Conservation (phyloP, 1,140 invertebrate genomes). For the Leptestheria dahalacensis region DNA sequence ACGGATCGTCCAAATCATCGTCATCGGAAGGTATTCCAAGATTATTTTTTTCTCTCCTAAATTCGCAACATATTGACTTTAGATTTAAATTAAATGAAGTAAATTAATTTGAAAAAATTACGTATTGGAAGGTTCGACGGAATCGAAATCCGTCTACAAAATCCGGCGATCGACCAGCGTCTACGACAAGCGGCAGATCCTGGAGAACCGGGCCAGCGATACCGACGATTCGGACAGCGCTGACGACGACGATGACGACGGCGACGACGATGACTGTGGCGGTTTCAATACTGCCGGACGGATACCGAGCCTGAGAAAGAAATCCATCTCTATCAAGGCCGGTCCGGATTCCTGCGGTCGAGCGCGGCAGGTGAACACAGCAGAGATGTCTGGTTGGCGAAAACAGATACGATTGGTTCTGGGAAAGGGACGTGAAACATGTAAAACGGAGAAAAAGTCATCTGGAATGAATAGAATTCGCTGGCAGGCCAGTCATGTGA, state of each 20-base stretch:
- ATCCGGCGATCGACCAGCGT: constrained; percentile 8
- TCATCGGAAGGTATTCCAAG: too few relatives aligned
- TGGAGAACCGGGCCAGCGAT: not conserved
- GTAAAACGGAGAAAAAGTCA: not conserved
- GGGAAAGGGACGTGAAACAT: not conserved
- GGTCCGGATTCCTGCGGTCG: too few relatives aligned
- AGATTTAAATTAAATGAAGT: too few relatives aligned
- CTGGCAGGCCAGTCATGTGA: constrained; percentile 11
- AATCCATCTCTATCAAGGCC: not conserved
- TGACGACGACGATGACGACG: not conserved
- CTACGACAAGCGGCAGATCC: constrained; percentile 3
- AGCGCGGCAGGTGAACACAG: too few relatives aligned
- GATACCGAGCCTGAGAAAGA: constrained; percentile 6
- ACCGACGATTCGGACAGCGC: not conserved
- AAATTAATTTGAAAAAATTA: too few relatives aligned
- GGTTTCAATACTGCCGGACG: constrained; percentile 8
- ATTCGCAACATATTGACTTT: too few relatives aligned
- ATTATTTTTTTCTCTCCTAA: too few relatives aligned
- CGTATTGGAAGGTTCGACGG: not conserved
- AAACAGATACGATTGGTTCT: constrained; percentile 2
- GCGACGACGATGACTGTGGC: constrained; percentile 5
- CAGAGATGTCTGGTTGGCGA: not conserved
- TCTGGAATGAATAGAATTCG: not conserved
- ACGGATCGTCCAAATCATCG: constrained; percentile 2
- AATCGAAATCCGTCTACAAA: not conserved